phyloP scores from a whole-genome alignment of 2,113 vertebrate genomes.

The Lutjanus erythropterus region DNA sequence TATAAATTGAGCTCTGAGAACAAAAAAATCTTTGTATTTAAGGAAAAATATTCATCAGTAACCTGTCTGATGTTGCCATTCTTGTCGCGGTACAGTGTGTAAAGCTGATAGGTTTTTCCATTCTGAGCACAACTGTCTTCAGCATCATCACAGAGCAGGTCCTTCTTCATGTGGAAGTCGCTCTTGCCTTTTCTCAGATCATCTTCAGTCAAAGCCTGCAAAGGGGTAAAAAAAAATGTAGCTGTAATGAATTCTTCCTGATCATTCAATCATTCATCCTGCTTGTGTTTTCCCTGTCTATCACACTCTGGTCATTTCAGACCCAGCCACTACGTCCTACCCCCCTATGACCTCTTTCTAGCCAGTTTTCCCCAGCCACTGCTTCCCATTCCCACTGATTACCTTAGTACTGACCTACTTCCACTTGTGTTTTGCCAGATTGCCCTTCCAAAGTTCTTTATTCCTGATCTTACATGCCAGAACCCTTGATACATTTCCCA shows the following conservation, averaged over 20 bases:
- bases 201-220: constrained; percentile 37
- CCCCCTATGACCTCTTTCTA: too few species aligned
- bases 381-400: too few species aligned
- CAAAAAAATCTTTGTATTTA: neutral
- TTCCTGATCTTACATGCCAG: too few species aligned
- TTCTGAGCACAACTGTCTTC: constrained; percentile 79
- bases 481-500: too few species aligned
- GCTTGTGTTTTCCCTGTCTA: too few species aligned
- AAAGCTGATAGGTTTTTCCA: constrained; percentile 89
- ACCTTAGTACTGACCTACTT: too few species aligned
- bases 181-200: constrained; percentile 61
- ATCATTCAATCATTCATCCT: neutral
- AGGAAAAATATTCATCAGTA: neutral
- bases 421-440: too few species aligned
- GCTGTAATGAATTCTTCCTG: neutral
- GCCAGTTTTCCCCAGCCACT: too few species aligned
- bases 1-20: neutral
- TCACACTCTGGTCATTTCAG: too few species aligned
- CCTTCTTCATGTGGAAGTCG: constrained; percentile 53
- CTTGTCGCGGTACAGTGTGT: constrained; percentile 90
- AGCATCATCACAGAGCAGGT: constrained; percentile 57
- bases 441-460: too few species aligned
- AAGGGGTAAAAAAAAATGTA: neutral
- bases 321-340: too few species aligned
- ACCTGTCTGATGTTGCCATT: constrained; percentile 93